Conservation (phyloP, 2,113 vertebrate species). For the Hystrix brachyura region DNA sequence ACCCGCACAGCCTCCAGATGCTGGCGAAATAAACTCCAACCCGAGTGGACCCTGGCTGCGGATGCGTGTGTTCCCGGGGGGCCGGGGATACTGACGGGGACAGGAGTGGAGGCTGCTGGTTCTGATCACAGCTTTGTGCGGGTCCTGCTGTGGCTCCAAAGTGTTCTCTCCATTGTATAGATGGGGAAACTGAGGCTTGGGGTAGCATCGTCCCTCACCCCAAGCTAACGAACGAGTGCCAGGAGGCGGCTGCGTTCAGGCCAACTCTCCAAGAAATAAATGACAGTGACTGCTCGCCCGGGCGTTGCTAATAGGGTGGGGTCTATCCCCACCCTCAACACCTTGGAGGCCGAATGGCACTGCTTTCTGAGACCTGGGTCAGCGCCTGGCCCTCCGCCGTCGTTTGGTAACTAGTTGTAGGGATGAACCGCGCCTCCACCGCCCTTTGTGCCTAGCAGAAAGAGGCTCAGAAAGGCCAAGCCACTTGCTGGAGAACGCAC, state of each 20-base stretch:
- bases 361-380: neutral
- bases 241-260: neutral
- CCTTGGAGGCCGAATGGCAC: neutral
- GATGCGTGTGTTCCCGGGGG: neutral
- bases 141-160: too few relatives aligned
- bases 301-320: neutral
- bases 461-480: neutral
- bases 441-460: neutral
- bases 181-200: neutral
- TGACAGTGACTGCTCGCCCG: neutral
- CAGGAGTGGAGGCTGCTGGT: neutral
- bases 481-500: neutral
- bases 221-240: neutral
- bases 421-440: accelerated
- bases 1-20: neutral
- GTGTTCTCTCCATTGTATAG: neutral
- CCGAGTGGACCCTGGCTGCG: neutral
- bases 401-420: neutral
- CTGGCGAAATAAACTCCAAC: constrained; percentile 69
- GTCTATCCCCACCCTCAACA: neutral
- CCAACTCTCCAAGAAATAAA: neutral
- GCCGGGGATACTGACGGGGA: neutral
- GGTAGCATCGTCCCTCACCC: neutral
- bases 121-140: neutral
- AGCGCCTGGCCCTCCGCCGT: neutral